A percentile compares a stretch with the other conserved stretches of the same genome.
These are phyloP conservation scores for Porites divaricata DNA, from an alignment of 92 coral and sea anemone genomes.

Conservation along the genomic window DNA sequence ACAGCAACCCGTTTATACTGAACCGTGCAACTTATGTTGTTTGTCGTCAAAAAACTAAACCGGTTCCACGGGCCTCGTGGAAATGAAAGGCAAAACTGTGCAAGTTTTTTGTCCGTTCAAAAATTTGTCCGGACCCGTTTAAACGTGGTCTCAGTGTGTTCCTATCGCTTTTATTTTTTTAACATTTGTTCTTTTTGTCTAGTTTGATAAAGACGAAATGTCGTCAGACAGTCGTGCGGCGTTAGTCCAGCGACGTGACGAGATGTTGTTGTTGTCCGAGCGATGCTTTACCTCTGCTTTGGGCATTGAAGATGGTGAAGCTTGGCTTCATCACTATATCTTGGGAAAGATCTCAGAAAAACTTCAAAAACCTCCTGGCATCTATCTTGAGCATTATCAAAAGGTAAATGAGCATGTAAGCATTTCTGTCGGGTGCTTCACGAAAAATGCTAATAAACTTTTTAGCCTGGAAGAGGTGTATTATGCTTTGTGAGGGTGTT, in stretches of 20 bases:
- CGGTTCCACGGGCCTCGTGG: no score
- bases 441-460: background rate
- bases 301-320: slow-evolving; percentile 95
- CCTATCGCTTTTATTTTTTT: background rate
- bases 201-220: slow-evolving; percentile 87
- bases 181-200: background rate
- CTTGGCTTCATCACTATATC: slow-evolving; percentile 97
- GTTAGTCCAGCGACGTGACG: slow-evolving; percentile 81
- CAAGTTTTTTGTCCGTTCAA: background rate
- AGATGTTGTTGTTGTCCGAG: slow-evolving; percentile 91
- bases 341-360: slow-evolving; percentile 98
- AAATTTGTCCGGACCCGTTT: background rate
- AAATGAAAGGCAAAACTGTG: background rate
- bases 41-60: no score
- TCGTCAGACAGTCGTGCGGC: slow-evolving; percentile 78
- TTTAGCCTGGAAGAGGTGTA: background rate
- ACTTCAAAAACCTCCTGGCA: slow-evolving; percentile 74
- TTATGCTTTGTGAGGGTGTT: no score
- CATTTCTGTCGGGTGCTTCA: background rate
- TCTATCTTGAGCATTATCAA: slow-evolving; percentile 86
- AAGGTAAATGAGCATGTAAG: slow-evolving; percentile 51
- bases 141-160: no score
- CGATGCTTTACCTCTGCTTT: slow-evolving; percentile 93
- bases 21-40: no score
- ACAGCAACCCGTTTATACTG: no score